Conservation (phyloP, 37 sponge, comb jelly and placozoan species). For the Lycopodina hypogea region DNA sequence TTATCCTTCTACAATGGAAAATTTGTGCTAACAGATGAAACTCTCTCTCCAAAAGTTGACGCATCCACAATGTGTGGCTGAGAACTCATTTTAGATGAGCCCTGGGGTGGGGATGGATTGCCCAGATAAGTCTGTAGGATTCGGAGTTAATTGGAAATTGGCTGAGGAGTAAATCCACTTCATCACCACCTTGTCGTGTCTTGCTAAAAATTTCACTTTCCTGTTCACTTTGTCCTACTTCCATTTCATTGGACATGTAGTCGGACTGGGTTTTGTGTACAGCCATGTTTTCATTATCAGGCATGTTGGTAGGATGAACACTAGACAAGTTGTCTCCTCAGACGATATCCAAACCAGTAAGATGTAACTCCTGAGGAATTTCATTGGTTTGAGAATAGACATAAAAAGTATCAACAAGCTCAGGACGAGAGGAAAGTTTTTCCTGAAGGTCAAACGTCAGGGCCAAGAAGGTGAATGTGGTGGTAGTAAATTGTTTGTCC, state of each 20-base stretch:
- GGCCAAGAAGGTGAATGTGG: constrained; percentile 19
- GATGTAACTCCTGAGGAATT: not conserved
- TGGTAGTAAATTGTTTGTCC: not conserved
- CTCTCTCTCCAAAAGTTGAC: too few species aligned
- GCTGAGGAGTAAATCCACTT: too few species aligned
- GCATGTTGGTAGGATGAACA: not conserved
- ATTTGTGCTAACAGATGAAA: too few species aligned
- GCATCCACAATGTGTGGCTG: too few species aligned
- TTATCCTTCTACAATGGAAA: too few species aligned
- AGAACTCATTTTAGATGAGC: too few species aligned
- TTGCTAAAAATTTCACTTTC: too few species aligned
- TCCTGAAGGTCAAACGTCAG: constrained; percentile 16
- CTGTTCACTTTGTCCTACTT: too few species aligned
- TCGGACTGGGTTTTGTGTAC: not conserved
- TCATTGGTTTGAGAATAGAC: not conserved
- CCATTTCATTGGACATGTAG: not conserved
- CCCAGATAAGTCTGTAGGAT: too few species aligned
- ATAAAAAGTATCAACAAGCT: not conserved
- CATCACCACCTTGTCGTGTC: too few species aligned
- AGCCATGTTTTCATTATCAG: not conserved
- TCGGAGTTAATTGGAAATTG: too few species aligned
- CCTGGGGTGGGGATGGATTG: too few species aligned
- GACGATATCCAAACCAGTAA: not conserved
- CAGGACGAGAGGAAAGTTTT: not conserved
- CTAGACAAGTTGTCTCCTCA: not conserved